A percentile compares a stretch with the other conserved stretches of the same genome.
phyloP scores from a whole-genome alignment of 1,140 invertebrate genomes.

The Octopus bimaculoides region DNA sequence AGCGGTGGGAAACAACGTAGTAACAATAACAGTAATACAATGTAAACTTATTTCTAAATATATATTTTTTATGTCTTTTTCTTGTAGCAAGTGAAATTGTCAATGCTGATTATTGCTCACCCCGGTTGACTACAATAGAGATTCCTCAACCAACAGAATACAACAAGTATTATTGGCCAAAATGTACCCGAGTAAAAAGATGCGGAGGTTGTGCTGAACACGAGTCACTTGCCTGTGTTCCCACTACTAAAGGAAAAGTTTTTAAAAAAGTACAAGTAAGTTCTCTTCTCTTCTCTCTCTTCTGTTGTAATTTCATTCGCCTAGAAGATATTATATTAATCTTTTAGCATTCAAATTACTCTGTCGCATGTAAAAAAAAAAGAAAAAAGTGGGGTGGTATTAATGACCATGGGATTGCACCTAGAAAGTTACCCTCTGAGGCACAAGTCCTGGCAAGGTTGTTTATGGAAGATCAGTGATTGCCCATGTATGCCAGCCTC shows the following conservation, averaged over 20 bases:
- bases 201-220: conserved; percentile 36
- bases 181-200: conserved; percentile 31
- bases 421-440: too few species aligned
- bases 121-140: conserved; percentile 27
- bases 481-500: too few species aligned
- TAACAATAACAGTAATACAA: neutral
- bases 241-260: conserved; percentile 19
- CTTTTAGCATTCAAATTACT: too few species aligned
- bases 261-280: neutral
- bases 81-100: conserved; percentile 23
- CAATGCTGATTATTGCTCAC: conserved; percentile 34
- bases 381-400: too few species aligned
- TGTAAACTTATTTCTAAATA: neutral
- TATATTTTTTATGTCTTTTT: conserved; percentile 11
- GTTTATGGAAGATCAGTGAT: too few species aligned
- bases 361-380: too few species aligned
- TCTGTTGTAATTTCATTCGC: too few species aligned
- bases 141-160: conserved; percentile 22
- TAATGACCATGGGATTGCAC: too few species aligned
- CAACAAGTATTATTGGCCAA: conserved; percentile 30
- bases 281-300: neutral
- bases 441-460: too few species aligned
- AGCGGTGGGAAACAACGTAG: too few species aligned
- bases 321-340: too few species aligned
- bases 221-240: conserved; percentile 29